Conservation (phyloP, 2,113 vertebrate genomes). For the Corythornis cristatus region DNA sequence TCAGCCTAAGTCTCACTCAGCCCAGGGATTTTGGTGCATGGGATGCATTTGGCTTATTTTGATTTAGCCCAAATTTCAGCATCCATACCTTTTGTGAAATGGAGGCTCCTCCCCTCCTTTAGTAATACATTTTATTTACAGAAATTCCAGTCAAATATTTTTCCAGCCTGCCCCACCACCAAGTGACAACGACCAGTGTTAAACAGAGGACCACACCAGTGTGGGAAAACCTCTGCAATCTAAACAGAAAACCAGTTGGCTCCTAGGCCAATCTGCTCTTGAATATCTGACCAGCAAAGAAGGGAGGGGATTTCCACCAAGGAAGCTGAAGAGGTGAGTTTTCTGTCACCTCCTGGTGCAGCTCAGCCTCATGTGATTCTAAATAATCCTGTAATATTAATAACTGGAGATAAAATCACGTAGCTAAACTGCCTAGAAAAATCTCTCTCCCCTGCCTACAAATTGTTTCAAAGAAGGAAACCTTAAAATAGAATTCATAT, state of each 20-base stretch:
- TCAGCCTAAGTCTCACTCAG: conserved; percentile 42
- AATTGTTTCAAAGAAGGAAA: neutral
- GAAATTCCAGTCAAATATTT: neutral
- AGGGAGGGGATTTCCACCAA: neutral
- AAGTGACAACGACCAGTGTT: neutral
- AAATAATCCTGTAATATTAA: neutral
- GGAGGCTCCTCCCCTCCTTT: neutral
- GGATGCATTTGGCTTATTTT: neutral
- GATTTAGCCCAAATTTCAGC: neutral
- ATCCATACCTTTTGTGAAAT: neutral
- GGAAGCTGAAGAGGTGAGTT: rapidly evolving
- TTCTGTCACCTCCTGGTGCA: neutral
- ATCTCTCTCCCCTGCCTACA: neutral
- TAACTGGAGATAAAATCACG: neutral
- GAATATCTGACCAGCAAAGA: neutral
- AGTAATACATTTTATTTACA: neutral
- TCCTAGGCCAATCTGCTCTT: neutral
- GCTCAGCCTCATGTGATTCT: neutral
- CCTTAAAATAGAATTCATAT: neutral
- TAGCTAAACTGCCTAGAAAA: neutral
- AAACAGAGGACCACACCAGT: rapidly evolving
- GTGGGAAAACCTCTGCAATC: neutral
- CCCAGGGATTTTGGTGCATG: conserved; percentile 16
- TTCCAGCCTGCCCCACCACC: neutral
- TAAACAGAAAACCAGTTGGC: neutral